These are phyloP conservation scores for Pseudanteris insignis DNA, from an alignment of 2,888 invertebrate species.

Conservation along the genomic window DNA sequence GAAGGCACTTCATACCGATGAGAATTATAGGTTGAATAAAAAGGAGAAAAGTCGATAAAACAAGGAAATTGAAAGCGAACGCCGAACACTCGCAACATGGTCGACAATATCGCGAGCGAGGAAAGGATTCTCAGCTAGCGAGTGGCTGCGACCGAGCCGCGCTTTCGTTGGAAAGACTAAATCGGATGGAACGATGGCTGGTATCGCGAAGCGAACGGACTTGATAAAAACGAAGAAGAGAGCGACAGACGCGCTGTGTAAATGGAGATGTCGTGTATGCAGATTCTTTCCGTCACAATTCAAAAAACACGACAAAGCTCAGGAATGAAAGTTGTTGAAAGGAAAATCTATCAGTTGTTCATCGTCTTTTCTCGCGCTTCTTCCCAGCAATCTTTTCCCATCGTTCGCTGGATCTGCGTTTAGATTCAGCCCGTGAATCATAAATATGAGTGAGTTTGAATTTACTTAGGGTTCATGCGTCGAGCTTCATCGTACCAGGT, in stretches of 20 bases:
- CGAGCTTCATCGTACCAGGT: too few relatives aligned
- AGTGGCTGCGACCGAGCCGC: too few relatives aligned
- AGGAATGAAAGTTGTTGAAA: conserved; percentile 61
- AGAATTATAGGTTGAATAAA: conserved; percentile 6
- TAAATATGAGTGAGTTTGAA: too few relatives aligned
- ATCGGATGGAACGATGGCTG: not conserved
- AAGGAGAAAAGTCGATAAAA: conserved; percentile 8
- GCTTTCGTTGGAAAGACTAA: too few relatives aligned
- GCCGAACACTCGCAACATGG: conserved; percentile 22
- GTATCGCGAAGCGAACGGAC: too few relatives aligned
- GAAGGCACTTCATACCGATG: conserved; percentile 10
- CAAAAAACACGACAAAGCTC: conserved; percentile 51
- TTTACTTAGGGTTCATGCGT: too few relatives aligned
- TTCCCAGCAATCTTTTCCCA: conserved; percentile 29
- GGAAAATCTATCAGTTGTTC: conserved; percentile 56
- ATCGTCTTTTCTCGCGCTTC: conserved; percentile 28
- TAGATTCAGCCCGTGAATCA: too few relatives aligned
- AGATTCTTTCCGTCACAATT: conserved; percentile 54
- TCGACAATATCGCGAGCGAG: conserved; percentile 12
- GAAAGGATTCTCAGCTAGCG: too few relatives aligned
- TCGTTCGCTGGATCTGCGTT: conserved; percentile 19
- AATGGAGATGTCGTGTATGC: conserved; percentile 50
- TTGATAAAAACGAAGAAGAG: not conserved
- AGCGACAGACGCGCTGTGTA: conserved; percentile 9
- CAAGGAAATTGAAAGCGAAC: conserved; percentile 21